Evolutionary conservation across 2,888 invertebrate species (phyloP).

Genomic region (Pterobdella sp.): DNA sequence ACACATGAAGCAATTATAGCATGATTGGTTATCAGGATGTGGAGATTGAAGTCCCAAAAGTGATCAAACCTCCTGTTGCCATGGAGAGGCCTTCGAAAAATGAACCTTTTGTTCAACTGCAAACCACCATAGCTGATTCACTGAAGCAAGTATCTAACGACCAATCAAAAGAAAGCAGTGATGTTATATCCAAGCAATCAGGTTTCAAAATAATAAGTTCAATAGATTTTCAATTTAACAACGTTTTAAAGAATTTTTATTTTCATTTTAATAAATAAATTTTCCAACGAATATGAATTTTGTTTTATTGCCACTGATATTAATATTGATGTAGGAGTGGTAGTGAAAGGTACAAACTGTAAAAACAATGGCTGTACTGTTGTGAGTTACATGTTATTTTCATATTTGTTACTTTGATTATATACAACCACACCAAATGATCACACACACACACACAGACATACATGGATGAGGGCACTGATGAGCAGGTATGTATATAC

Average conservation of each 20-base stretch:
- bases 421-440: neutral
- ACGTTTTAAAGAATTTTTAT: too few species aligned
- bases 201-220: conserved; percentile 10
- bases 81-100: conserved; percentile 44
- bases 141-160: conserved; percentile 60
- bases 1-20: neutral
- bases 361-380: conserved; percentile 73
- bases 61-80: conserved; percentile 19
- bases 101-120: conserved; percentile 44
- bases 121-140: conserved; percentile 58
- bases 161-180: conserved; percentile 39
- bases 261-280: neutral
- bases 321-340: conserved; percentile 24
- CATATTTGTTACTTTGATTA: neutral
- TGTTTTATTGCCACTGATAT: neutral
- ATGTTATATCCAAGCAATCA: conserved; percentile 3
- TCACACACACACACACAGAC: conserved; percentile 45
- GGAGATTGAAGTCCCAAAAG: neutral
- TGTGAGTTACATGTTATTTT: conserved; percentile 43
- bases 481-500: conserved; percentile 60
- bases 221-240: neutral
- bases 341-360: conserved; percentile 67
- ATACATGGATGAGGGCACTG: conserved; percentile 58
- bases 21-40: neutral
- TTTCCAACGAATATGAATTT: neutral